Conservation (phyloP, 2,888 invertebrate genomes). For the Drosophila imparisetae region DNA sequence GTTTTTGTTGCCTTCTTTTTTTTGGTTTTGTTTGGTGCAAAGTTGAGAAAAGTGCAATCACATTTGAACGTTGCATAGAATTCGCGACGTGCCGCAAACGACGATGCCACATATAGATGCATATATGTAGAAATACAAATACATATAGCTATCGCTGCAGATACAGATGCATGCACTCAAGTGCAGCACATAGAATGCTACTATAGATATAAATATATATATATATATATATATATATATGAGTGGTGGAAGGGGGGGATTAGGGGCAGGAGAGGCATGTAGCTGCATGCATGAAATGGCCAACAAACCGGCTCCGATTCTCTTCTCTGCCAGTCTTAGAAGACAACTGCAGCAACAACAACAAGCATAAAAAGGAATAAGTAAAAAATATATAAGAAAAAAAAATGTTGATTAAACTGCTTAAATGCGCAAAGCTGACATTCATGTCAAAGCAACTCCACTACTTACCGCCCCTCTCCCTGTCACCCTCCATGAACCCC, state of each 20-base stretch:
- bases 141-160: conserved; percentile 36
- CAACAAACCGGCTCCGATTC: conserved; percentile 68
- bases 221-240: not conserved
- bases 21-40: conserved; percentile 47
- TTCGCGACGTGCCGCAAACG: conserved; percentile 54
- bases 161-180: conserved; percentile 59
- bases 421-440: conserved; percentile 81
- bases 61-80: conserved; percentile 72
- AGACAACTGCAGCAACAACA: conserved; percentile 50
- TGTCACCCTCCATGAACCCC: not conserved
- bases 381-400: conserved; percentile 15
- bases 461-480: conserved; percentile 4
- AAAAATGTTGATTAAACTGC: conserved; percentile 79
- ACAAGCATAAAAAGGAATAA: conserved; percentile 48
- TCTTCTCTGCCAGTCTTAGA: conserved; percentile 53
- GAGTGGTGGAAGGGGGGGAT: not conserved
- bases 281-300: conserved; percentile 64
- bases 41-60: conserved; percentile 72
- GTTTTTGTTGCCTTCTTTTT: conserved; percentile 5
- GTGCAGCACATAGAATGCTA: conserved; percentile 63
- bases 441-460: conserved; percentile 80
- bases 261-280: not conserved
- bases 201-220: not conserved
- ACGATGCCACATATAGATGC: conserved; percentile 15
- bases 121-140: conserved; percentile 1